Evolutionary conservation across 2,113 vertebrate genomes (phyloP), one percentile per base, ranked within the genome.

Genomic region (Crocuta crocuta): DNA sequence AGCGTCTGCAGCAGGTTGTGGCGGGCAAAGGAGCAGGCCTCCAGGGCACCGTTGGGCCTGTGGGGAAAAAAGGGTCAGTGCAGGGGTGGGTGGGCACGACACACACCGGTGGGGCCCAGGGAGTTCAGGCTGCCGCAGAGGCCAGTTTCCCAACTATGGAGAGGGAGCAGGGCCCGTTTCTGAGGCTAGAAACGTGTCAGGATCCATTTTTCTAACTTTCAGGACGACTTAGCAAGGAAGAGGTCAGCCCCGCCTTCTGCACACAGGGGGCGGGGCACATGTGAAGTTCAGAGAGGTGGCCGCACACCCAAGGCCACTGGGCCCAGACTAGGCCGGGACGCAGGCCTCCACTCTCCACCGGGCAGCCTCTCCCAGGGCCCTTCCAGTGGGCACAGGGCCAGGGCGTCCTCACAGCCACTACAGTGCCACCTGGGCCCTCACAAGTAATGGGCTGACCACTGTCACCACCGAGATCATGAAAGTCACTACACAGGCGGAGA

Each of bases 1-100:
- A 99, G 98, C 1, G 99, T 99, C 94, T 99, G 99, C 97, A 99
- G 98, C 68, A 99, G 99, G 86, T 70, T 98, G 98, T 99, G 99
- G 97, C 99, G 99, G 96, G 99, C 99, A 24, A 98, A 99, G 3
- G 98, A 98, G 95, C 99, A 99, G 5, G 99, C 98, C 93, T 99
- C 99, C 97, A 99, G 98, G 63, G 98, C 98, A n/a, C 99, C 99
- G 87, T 98, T 99, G 96, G 99, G 99, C 97, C 99, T 99, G 98
- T 7, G 45, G 92, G 97, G 68, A 98, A 7, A 98, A 12, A 39
- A 48, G 33, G 88, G 35, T 48, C 71, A 48, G 53, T 13, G 28
- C 26, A 45, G 1, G 0, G 9, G 17, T 1, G 0, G 0, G 24
- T 16, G 74, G 73, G 39, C 26, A 28, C 3, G 21, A 39, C 39